Percentiles rank a stretch among this genome's conserved stretches.
These are phyloP conservation scores for Zosterops lateralis DNA, from an alignment of 2,113 vertebrate species.

Conservation along the genomic window DNA sequence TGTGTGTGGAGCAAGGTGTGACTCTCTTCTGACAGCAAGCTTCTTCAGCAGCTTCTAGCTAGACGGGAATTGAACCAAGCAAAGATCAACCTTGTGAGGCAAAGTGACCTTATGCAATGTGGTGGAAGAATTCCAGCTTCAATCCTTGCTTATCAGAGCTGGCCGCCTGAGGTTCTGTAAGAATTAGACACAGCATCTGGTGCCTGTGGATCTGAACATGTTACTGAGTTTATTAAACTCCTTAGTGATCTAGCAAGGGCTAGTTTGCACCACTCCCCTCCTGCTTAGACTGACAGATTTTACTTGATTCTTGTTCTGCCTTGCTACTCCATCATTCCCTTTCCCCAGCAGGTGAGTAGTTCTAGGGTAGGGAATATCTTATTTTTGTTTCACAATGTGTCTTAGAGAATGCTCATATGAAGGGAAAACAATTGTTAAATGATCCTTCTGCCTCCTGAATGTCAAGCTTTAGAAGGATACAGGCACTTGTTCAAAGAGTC, in stretches of 20 bases:
- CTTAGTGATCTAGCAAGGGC: not conserved
- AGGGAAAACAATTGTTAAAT: not conserved
- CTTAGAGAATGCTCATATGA: not conserved
- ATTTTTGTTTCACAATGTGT: not conserved
- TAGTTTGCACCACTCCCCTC: not conserved
- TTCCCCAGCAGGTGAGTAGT: not conserved
- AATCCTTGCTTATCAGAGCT: conserved; percentile 13
- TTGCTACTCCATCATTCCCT: not conserved
- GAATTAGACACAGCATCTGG: not conserved
- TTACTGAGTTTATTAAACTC: not conserved
- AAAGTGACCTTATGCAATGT: not conserved
- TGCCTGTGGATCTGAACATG: not conserved
- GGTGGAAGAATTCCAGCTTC: conserved; percentile 34
- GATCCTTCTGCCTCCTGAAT: not conserved
- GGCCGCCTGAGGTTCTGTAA: not conserved
- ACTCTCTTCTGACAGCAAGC: not conserved
- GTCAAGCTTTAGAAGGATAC: not conserved
- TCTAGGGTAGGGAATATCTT: not conserved
- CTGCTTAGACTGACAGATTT: not conserved
- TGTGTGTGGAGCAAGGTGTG: not conserved
- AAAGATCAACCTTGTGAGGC: not conserved
- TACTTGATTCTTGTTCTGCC: not conserved
- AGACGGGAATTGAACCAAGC: not conserved
- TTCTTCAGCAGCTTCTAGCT: not conserved
- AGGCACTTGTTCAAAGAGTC: not conserved